Conservation (phyloP, 2,797 vertebrate species). For the Sebastes matsubarae region DNA sequence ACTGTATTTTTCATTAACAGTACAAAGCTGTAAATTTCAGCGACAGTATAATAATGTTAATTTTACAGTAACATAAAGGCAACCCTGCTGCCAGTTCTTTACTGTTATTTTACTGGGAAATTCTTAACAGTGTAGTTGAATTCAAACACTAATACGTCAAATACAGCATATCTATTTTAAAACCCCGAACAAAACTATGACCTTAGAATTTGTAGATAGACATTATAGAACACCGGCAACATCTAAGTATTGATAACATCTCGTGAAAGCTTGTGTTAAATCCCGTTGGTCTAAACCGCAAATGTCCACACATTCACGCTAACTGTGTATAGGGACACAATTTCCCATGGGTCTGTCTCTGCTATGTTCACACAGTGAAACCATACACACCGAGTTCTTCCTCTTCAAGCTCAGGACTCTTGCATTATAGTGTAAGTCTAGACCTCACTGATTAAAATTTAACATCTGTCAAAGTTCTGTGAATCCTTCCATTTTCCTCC, state of each 20-base stretch:
- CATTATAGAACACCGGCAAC: neutral
- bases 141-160: neutral
- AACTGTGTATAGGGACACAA: neutral
- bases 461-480: slow-evolving; percentile 76
- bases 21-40: too few relatives aligned
- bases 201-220: neutral
- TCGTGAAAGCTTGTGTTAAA: neutral
- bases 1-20: too few relatives aligned
- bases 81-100: too few relatives aligned
- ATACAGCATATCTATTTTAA: neutral
- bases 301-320: neutral
- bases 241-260: neutral
- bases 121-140: neutral
- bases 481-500: slow-evolving; percentile 76
- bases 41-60: too few relatives aligned
- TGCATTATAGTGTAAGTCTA: slow-evolving; percentile 36
- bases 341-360: neutral
- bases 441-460: slow-evolving; percentile 69
- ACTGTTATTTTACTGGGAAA: too few relatives aligned
- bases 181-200: neutral
- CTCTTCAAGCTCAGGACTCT: slow-evolving; percentile 9
- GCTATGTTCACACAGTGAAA: neutral
- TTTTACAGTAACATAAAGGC: too few relatives aligned
- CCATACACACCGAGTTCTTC: neutral
- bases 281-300: neutral